phyloP scores from a whole-genome alignment of 2,888 invertebrate species.

The Limnephilus rhombicus region DNA sequence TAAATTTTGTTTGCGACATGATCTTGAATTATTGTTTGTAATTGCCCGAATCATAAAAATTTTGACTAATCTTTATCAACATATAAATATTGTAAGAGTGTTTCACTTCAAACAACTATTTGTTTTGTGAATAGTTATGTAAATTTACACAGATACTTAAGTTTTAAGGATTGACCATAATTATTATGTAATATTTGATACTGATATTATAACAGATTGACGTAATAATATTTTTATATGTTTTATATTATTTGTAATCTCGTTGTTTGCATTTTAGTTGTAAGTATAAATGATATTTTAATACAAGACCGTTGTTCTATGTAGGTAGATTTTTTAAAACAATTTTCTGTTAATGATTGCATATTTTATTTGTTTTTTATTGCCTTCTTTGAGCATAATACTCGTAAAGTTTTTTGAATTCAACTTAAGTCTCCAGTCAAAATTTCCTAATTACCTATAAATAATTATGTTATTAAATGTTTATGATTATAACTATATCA shows the following conservation, averaged over 20 bases:
- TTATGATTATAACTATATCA: not conserved
- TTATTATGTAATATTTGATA: not conserved
- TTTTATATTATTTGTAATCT: constrained; percentile 23
- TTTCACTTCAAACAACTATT: not conserved
- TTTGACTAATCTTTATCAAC: not conserved
- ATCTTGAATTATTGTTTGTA: not conserved
- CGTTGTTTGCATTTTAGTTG: constrained; percentile 23
- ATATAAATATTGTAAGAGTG: not conserved
- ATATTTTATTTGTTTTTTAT: not conserved
- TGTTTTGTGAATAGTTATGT: not conserved
- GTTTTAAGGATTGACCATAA: not conserved
- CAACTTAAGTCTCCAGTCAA: not conserved
- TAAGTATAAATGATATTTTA: constrained; percentile 32
- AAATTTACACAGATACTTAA: not conserved
- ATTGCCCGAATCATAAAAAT: not conserved
- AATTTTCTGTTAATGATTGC: not conserved
- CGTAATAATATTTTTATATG: constrained; percentile 26
- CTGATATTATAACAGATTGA: not conserved
- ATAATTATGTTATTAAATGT: not conserved
- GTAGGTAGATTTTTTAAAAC: not conserved
- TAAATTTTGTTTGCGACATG: not conserved
- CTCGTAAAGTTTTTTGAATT: not conserved
- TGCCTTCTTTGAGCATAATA: not conserved
- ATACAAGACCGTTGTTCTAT: not conserved
- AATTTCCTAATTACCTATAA: not conserved